Evolutionary conservation across 2,797 vertebrate genomes (phyloP), one percentile per base, ranked within the genome.

Genomic region (Microctenopoma steveboyesi): DNA sequence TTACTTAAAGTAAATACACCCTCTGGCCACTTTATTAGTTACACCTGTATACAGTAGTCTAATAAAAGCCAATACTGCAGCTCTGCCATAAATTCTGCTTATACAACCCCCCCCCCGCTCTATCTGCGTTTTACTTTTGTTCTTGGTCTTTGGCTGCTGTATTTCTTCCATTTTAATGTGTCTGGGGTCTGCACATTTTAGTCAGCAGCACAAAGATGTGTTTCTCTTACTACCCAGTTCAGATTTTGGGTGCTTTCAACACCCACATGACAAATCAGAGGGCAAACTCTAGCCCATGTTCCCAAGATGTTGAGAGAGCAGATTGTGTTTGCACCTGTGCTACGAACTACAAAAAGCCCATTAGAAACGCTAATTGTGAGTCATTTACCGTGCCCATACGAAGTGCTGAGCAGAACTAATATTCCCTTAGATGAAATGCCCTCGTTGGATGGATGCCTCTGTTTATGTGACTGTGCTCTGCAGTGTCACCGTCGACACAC

Each of bases 261-360:
- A 49, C 22, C 22, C n/a, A 35, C 0, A 7, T 52, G 9, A 55
- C 39, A 0, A 35, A 40, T 69, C 51, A 2, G 37, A 25, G 33
- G 22, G 14, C 12, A 51, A 59, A 49, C 4, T 15, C 7, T 3
- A 8, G 4, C n/a, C 6, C 27, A 8, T 16, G 50, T 11, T n/a
- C 4, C 0, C n/a, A 37, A n/a, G 42, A 62, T 58, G 35, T n/a
- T 10, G 5, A 50, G 22, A 43, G 13, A 40, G 43, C 67, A 60
- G 7, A 59, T 69, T 70, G 27, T 48, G n/a, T 61, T 50, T 72
- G n/a, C 42, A 57, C 15, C 43, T 70, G 27, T n/a, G 46, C 13
- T 43, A 25, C 43, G 22, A 64, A 68, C 5, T 4, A 67, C 12
- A 51, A 5, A 47, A 40, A 58, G 37, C 33, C 40, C 39, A 60